These are phyloP conservation scores for Plusia festucae DNA, from an alignment of 2,888 invertebrate genomes.

Conservation along the genomic window DNA sequence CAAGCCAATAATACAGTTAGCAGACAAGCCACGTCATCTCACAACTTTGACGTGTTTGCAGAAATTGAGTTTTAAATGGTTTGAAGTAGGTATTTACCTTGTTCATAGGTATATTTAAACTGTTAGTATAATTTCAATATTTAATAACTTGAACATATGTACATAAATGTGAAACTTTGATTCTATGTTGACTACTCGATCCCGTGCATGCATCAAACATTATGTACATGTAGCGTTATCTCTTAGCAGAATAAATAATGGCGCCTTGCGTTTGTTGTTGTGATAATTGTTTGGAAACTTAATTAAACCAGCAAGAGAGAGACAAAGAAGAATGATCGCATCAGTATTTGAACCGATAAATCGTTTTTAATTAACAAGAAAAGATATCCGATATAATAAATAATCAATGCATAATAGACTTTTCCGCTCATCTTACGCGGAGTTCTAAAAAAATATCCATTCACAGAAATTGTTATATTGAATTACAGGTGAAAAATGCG, in stretches of 20 bases:
- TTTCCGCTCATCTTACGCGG: too few species aligned
- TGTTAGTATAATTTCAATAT: not conserved
- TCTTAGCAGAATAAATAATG: not conserved
- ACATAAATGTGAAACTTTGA: too few species aligned
- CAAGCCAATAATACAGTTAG: slow-evolving; percentile 25
- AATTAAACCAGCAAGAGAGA: not conserved
- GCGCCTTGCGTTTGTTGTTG: not conserved
- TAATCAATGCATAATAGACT: too few species aligned
- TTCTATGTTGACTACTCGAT: too few species aligned
- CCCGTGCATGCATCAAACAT: too few species aligned
- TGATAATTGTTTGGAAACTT: not conserved
- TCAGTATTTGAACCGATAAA: not conserved
- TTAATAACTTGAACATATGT: not conserved
- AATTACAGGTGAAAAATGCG: too few species aligned
- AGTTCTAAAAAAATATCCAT: too few species aligned
- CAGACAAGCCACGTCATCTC: slow-evolving; percentile 17
- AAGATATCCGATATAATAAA: too few species aligned
- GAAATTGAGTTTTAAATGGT: not conserved
- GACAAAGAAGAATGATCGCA: not conserved
- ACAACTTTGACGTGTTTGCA: slow-evolving; percentile 17
- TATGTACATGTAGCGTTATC: too few species aligned
- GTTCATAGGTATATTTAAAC: not conserved
- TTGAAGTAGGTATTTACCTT: not conserved
- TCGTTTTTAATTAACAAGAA: not conserved
- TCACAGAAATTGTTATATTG: too few species aligned